These are phyloP conservation scores for Brachyalestes nurse DNA, from an alignment of 2,797 vertebrate species.

Conservation along the genomic window DNA sequence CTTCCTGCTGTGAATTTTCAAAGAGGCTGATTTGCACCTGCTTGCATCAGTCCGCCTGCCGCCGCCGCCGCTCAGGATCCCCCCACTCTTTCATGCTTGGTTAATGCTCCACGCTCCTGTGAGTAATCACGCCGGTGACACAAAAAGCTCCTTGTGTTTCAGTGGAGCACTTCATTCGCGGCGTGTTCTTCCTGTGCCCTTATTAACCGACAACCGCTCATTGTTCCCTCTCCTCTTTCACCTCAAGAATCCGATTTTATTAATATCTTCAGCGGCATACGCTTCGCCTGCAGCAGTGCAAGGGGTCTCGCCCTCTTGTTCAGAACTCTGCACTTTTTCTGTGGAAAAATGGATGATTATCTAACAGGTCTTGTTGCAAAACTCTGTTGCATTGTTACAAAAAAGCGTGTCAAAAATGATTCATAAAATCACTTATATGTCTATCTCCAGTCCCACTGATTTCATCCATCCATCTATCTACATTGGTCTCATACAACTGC, in stretches of 20 bases:
- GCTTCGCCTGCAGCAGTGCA: not conserved
- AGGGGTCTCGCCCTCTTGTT: not conserved
- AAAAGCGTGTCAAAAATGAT: not conserved
- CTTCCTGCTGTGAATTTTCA: not conserved
- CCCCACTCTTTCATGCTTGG: not conserved
- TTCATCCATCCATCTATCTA: no score
- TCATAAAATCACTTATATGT: no score
- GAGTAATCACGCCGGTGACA: not conserved
- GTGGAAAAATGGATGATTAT: not conserved
- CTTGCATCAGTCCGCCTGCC: conserved; percentile 2
- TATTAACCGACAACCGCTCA: not conserved
- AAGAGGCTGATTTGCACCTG: not conserved
- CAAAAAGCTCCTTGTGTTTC: not conserved
- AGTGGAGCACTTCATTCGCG: not conserved
- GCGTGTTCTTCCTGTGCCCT: not conserved
- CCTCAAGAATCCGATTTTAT: not conserved
- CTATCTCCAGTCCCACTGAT: no score
- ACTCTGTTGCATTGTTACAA: not conserved
- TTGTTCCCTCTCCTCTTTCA: not conserved
- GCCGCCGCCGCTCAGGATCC: not conserved
- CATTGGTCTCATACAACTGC: no score
- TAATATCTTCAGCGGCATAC: not conserved
- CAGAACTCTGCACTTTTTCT: not conserved
- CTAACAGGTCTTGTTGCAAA: not conserved
- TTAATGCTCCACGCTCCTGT: not conserved